Base-by-base conservation (phyloP, 2,113 vertebrate species). In the Atlantisia rogersi region DNA sequence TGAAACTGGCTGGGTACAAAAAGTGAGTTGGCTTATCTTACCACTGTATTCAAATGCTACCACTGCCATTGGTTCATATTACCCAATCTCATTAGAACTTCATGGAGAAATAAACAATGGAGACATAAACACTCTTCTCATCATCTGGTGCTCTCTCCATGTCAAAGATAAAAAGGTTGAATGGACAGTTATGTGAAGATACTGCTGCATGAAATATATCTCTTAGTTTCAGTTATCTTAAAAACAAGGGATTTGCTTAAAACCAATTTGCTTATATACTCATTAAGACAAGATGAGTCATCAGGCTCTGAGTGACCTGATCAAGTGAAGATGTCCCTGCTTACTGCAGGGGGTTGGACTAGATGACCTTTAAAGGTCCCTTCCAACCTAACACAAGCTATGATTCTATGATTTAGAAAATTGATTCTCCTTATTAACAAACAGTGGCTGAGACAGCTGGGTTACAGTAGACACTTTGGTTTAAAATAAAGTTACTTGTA, bases 1-100 rank as follows among this genome's bases (percentile, higher is more conserved):
- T 89, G 48, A 84, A 71, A 93, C 56, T 75, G 40, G 53, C 46
- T 82, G 46, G 31, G 58, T 82, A 79, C 39, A 63, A 81, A 90
- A 94, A 90, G 88, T 83, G 76, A 78, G 50, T 88, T 88, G 84
- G 24, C 88, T 92, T 88, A 64, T 94, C 80, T 88, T 37, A 48
- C 46, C 10, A 62, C 60, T 75, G 58, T 50, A 94, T 76, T 86
- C 74, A 89, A 84, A 89, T 68, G 17, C 28, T 86, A 21, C n/a
- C 42, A 53, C 60, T 37, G 21, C 17, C 56, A 44, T 53, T 87
- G 50, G 58, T 93, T 88, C 53, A n/a, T 35, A 39, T 80, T 84
- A 71, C 15, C 14, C 12, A 18, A 68, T 40, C 29, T 81, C 3
- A 1, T 86, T 78, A 88, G 35, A 6, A 60, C 12, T 53, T 9